Conservation (phyloP, 2,113 vertebrate species). For the Catharus minimus region DNA sequence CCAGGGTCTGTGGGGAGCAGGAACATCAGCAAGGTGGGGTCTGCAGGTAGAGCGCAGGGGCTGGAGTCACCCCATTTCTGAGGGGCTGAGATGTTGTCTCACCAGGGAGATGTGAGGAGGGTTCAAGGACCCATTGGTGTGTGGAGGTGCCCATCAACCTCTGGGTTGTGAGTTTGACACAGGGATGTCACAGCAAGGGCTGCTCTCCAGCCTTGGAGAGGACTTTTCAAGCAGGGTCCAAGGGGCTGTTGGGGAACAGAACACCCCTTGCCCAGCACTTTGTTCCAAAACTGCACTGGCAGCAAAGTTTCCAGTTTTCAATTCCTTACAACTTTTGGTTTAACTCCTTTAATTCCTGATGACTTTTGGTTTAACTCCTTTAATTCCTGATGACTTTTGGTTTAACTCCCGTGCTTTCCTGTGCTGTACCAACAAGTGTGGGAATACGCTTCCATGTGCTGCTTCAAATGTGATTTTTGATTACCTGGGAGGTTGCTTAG, state of each 20-base stretch:
- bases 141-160: fast-evolving
- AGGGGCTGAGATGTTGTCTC: not conserved
- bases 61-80: fast-evolving
- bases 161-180: not conserved
- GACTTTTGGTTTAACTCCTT: not conserved
- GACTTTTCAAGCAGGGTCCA: not conserved
- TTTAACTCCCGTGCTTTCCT: not conserved
- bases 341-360: fast-evolving
- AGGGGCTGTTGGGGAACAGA: not conserved
- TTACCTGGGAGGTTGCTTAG: not conserved
- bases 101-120: fast-evolving
- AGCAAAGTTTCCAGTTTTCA: not conserved
- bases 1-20: fast-evolving
- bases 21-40: not conserved
- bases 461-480: not conserved
- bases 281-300: fast-evolving
- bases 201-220: not conserved
- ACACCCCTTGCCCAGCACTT: not conserved
- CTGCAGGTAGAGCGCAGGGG: fast-evolving
- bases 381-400: fast-evolving
- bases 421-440: not conserved
- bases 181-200: not conserved
- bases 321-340: fast-evolving
- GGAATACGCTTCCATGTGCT: not conserved
- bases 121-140: not conserved